Evolutionary conservation across 2,888 invertebrate genomes (phyloP).

Genomic region (Teinopalpus imperialis): DNA sequence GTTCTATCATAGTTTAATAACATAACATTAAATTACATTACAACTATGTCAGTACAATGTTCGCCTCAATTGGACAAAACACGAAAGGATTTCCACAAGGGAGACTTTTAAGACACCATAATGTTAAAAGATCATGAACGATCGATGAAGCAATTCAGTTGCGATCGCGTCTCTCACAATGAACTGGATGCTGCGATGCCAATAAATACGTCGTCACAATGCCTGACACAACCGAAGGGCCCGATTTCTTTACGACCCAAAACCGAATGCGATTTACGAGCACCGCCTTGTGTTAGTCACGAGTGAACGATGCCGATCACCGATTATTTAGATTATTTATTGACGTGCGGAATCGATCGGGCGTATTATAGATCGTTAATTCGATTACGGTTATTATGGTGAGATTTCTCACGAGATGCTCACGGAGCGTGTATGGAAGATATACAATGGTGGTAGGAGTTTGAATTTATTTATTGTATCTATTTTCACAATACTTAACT

Average conservation of each 20-base stretch:
- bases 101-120: neutral
- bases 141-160: slow-evolving; percentile 6
- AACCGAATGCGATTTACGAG: slow-evolving; percentile 61
- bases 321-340: slow-evolving; percentile 41
- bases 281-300: slow-evolving; percentile 45
- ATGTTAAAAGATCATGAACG: slow-evolving; percentile 10
- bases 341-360: slow-evolving; percentile 39
- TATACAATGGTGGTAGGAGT: slow-evolving; percentile 30
- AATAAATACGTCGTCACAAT: slow-evolving; percentile 36
- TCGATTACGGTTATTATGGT: slow-evolving; percentile 37
- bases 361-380: slow-evolving; percentile 44
- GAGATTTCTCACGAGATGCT: slow-evolving; percentile 40
- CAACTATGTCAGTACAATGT: too few species aligned
- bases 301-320: slow-evolving; percentile 40
- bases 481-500: neutral
- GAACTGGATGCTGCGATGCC: slow-evolving; percentile 28
- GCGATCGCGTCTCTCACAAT: slow-evolving; percentile 17
- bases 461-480: slow-evolving; percentile 1
- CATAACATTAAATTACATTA: too few species aligned
- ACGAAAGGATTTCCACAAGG: slow-evolving; percentile 22
- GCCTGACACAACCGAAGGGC: slow-evolving; percentile 45
- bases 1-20: too few species aligned
- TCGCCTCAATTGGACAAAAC: too few species aligned
- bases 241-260: slow-evolving; percentile 66
- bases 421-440: slow-evolving; percentile 19